Percentiles rank a stretch among this genome's conserved stretches.
Conservation (phyloP, 2,888 invertebrate species). For the Ctenicera cuprea region DNA sequence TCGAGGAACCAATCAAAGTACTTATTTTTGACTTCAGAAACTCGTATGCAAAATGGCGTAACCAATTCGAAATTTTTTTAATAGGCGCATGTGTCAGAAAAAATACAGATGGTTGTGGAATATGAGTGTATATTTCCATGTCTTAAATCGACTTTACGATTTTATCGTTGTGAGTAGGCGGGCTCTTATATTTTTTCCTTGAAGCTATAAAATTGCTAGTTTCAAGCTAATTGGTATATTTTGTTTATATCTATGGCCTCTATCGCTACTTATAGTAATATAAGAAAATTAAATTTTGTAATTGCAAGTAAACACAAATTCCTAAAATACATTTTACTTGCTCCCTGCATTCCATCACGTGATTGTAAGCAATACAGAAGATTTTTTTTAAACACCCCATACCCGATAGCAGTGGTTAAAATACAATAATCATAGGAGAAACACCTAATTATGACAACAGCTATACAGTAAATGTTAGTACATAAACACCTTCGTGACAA, state of each 20-base stretch:
- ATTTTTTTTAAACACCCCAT: too few relatives aligned
- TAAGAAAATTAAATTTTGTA: too few relatives aligned
- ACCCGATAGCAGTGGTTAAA: constrained; percentile 1
- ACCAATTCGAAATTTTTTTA: constrained; percentile 33
- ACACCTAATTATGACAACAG: constrained; percentile 19
- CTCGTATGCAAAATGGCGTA: constrained; percentile 58
- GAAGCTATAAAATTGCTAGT: neutral
- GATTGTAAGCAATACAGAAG: too few relatives aligned
- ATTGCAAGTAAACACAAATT: neutral
- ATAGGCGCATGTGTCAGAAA: constrained; percentile 28
- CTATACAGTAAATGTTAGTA: neutral
- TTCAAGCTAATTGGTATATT: neutral
- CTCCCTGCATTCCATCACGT: too few relatives aligned
- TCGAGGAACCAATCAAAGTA: constrained; percentile 57
- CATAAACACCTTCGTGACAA: constrained; percentile 20
- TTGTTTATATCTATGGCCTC: too few relatives aligned
- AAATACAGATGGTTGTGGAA: constrained; percentile 19
- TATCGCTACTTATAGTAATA: too few relatives aligned
- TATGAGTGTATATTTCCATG: constrained; percentile 10
- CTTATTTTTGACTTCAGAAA: constrained; percentile 44
- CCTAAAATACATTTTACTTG: neutral
- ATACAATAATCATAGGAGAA: constrained; percentile 5
- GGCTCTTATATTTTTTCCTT: neutral
- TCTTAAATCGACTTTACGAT: neutral
- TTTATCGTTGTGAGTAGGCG: constrained; percentile 4